Base-by-base conservation (phyloP, 2,888 invertebrate species). In the Euclidia mi region DNA sequence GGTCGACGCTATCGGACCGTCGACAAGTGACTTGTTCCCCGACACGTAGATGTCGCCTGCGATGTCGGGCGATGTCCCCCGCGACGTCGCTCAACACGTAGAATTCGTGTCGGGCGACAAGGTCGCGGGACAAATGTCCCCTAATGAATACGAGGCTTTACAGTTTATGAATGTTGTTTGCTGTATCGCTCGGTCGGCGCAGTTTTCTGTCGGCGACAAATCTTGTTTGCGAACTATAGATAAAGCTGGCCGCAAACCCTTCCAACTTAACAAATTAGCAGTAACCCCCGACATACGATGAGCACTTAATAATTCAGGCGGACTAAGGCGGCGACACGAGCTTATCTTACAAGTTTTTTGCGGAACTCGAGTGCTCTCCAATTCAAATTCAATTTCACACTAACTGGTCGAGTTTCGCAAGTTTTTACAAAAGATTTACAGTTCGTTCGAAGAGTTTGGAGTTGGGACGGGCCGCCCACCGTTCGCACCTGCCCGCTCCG, bases 361-460 rank as follows among this genome's bases (percentile, higher is more conserved):
- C 48, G 29, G 56, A 57, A 50, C 50, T 48, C 35, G 41, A 32
- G 50, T 60, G 46, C 57, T 56, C 56, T 64, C 49, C 41, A 67
- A 79, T 82, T 84, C 78, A 71, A 81, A 81, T 84, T 83, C 76
- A 82, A 85, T 83, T 82, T 79, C 65, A 62, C 71, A 71, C 68
- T 76, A 81, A 78, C 80, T 80, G 78, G 73, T 56, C 37, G 52
- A 81, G 77, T 72, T 75, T 52, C 52, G 46, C 56, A 76, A 78
- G 72, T 84, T 76, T n/a, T 79, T 79, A 80, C 66, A 67, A 65
- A 69, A 75, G 68, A 65, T 76, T 76, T 69, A 65, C 64, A 72
- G 68, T 65, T 76, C 62, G 77, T 75, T 77, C 64, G 62, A 75
- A 50, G 55, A 61, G 49, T 48, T 51, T 18, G 41, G 14, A 56